A percentile compares a stretch with the other conserved stretches of the same genome.
Evolutionary conservation across 2,888 invertebrate genomes (phyloP).

Genomic region (Chalcis sispes): DNA sequence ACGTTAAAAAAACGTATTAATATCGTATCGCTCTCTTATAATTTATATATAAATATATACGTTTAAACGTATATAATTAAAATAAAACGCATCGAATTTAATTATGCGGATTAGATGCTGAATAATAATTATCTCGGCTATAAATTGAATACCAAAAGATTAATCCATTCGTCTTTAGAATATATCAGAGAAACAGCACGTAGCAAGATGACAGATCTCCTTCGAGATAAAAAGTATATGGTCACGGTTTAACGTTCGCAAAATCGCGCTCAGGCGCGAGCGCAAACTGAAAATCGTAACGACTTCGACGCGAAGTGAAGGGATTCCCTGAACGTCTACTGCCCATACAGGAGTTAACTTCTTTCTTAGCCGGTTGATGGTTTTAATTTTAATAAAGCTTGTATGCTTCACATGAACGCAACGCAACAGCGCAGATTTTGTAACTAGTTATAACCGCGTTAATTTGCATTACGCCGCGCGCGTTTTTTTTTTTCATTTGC

Average conservation of each 20-base stretch:
- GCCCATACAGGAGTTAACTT: neutral
- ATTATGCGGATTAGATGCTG: neutral
- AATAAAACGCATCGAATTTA: neutral
- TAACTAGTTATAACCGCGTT: no score
- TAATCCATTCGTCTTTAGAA: constrained; percentile 53
- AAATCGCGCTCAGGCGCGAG: neutral
- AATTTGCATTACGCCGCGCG: no score
- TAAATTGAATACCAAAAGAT: constrained; percentile 49
- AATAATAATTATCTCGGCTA: constrained; percentile 9
- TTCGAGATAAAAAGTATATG: constrained; percentile 16
- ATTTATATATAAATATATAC: no score
- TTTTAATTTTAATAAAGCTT: neutral
- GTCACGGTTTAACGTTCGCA: constrained; percentile 1
- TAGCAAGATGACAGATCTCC: constrained; percentile 68
- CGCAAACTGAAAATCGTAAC: constrained; percentile 14
- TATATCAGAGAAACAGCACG: constrained; percentile 69
- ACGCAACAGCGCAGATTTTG: no score
- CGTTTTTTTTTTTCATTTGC: no score
- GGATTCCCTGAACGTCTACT: constrained; percentile 33
- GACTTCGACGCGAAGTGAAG: constrained; percentile 54
- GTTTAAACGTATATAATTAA: neutral
- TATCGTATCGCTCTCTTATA: no score
- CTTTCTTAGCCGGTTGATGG: constrained; percentile 5
- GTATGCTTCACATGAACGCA: no score
- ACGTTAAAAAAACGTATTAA: no score